Conservation (phyloP, 2,113 vertebrate genomes). For the Bubalus kerabau region DNA sequence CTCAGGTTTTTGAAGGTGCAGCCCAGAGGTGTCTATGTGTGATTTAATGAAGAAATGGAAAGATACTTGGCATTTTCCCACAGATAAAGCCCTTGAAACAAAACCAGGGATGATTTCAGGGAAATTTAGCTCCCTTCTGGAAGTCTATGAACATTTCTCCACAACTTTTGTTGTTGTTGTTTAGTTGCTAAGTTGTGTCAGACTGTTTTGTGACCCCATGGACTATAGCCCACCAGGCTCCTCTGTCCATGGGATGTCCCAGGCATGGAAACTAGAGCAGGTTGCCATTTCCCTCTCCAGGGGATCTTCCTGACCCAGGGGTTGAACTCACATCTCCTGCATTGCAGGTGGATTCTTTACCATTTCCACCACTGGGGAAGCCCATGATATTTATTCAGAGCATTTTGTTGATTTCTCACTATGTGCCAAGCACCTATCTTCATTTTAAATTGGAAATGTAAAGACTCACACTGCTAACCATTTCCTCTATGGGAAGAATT, state of each 20-base stretch:
- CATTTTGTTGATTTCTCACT: neutral
- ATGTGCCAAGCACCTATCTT: neutral
- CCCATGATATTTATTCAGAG: neutral
- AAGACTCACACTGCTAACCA: neutral
- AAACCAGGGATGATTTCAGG: neutral
- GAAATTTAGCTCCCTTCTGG: neutral
- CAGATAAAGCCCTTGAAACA: neutral
- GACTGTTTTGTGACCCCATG: neutral
- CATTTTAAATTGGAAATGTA: neutral
- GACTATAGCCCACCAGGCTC: neutral
- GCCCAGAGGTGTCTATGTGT: neutral
- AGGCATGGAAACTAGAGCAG: neutral
- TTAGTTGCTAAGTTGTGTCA: neutral
- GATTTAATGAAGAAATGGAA: neutral
- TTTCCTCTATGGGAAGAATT: neutral
- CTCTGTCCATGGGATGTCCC: neutral
- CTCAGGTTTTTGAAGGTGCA: neutral
- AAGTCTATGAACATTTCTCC: neutral
- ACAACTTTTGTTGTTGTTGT: neutral
- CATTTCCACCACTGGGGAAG: neutral
- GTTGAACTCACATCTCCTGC: neutral
- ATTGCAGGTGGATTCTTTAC: neutral
- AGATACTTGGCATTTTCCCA: neutral
- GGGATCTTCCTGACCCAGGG: neutral
- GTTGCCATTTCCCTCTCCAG: neutral